These are phyloP conservation scores for Lanius collurio DNA, from an alignment of 2,113 vertebrate genomes.

Conservation along the genomic window DNA sequence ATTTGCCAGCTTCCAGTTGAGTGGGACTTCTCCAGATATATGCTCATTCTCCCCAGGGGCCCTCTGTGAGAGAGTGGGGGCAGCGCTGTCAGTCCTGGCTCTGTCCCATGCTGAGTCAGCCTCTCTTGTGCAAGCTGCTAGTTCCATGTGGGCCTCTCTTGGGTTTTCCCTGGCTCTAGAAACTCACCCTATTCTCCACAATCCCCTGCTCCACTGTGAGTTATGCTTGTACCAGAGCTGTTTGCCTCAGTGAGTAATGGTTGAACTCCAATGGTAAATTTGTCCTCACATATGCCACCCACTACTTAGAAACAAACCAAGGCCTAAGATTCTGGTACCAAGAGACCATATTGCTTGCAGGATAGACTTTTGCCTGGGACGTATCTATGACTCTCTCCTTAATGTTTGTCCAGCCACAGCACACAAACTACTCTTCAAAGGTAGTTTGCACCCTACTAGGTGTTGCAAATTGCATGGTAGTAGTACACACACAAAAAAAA, in stretches of 20 bases:
- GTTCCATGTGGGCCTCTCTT: neutral
- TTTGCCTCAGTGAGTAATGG: neutral
- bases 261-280: neutral
- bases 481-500: neutral
- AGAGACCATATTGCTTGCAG: neutral
- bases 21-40: neutral
- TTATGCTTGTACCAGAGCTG: neutral
- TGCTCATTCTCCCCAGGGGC: neutral
- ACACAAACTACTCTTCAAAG: neutral
- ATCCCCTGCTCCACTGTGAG: neutral
- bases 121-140: neutral
- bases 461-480: neutral
- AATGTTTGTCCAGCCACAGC: neutral
- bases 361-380: neutral
- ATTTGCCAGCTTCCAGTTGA: neutral
- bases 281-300: neutral
- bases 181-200: rapidly evolving
- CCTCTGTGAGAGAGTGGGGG: neutral
- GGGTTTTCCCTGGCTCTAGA: neutral
- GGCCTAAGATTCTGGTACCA: neutral
- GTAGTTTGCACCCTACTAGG: neutral
- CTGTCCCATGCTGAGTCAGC: neutral
- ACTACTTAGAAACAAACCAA: neutral
- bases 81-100: neutral
- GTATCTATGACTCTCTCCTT: neutral